Evolutionary conservation across 2,113 vertebrate species (phyloP).

Genomic region (Vanacampus margaritifer): DNA sequence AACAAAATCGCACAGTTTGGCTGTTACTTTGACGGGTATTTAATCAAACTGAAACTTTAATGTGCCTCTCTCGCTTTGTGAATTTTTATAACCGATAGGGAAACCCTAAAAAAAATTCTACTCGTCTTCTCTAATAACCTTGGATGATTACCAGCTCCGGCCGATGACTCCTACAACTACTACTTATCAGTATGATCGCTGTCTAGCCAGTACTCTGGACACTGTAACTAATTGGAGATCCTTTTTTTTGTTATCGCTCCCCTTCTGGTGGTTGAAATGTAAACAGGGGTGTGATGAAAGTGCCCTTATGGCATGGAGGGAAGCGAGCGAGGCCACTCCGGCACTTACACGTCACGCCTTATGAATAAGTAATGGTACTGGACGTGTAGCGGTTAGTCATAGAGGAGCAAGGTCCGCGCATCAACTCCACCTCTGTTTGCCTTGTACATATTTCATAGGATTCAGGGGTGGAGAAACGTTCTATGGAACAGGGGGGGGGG

Average conservation of each 20-base stretch:
- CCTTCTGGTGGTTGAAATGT: constrained; percentile 67
- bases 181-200: constrained; percentile 52
- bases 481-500: constrained; percentile 53
- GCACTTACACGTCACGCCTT: constrained; percentile 75
- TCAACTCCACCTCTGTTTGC: constrained; percentile 81
- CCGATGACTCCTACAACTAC: constrained; percentile 34
- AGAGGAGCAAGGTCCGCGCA: constrained; percentile 71
- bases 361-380: constrained; percentile 79
- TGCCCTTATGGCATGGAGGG: constrained; percentile 68
- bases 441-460: constrained; percentile 80
- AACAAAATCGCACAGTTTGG: neutral
- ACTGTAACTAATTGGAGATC: constrained; percentile 70
- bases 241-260: constrained; percentile 67
- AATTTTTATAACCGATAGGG: constrained; percentile 22
- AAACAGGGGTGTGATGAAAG: constrained; percentile 75
- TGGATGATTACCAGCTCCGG: constrained; percentile 45
- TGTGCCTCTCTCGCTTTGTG: constrained; percentile 12
- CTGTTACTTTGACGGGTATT: neutral
- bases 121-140: constrained; percentile 47
- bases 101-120: constrained; percentile 25
- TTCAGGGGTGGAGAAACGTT: constrained; percentile 47
- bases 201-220: constrained; percentile 54
- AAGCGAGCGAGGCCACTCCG: constrained; percentile 71
- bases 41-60: constrained; percentile 11
- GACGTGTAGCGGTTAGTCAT: constrained; percentile 78